Percentiles rank a stretch among this genome's conserved stretches.
Evolutionary conservation across 2,113 vertebrate species (phyloP).

Genomic region (Petroica traversi): DNA sequence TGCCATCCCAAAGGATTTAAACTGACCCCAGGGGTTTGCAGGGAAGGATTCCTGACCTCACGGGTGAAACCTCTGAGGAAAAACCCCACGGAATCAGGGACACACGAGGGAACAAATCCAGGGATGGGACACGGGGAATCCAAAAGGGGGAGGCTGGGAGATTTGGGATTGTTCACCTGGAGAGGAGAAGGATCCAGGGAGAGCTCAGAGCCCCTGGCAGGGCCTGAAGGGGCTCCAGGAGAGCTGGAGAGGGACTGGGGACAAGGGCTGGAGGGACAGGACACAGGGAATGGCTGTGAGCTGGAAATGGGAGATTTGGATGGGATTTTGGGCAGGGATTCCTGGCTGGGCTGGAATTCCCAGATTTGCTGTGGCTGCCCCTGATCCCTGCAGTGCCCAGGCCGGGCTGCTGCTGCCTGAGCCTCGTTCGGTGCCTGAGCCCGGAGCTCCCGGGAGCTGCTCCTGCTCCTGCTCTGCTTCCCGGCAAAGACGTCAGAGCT

Average conservation of each 20-base stretch:
- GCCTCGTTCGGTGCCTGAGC: not conserved
- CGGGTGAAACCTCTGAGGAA: not conserved
- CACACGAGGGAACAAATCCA: rapidly evolving
- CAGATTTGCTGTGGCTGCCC: not conserved
- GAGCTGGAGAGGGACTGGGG: not conserved
- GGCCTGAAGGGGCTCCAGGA: not conserved
- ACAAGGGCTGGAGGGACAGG: not conserved
- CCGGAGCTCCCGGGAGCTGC: not conserved
- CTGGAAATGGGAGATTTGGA: too few species aligned
- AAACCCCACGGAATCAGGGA: rapidly evolving
- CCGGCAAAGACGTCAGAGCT: not conserved
- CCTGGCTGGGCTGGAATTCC: rapidly evolving
- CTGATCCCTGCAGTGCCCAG: too few species aligned
- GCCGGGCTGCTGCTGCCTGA: too few species aligned
- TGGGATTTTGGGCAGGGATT: too few species aligned
- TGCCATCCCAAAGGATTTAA: not conserved
- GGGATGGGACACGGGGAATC: rapidly evolving
- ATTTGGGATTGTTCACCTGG: rapidly evolving
- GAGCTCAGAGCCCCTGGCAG: not conserved
- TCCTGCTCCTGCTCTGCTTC: not conserved
- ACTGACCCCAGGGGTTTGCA: rapidly evolving
- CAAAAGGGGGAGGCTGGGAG: not conserved
- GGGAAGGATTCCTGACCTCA: rapidly evolving
- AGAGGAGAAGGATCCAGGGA: not conserved
- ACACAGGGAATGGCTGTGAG: not conserved